These are phyloP conservation scores for Pogonomyrmex barbatus DNA, from an alignment of 1,140 invertebrate genomes.

Conservation along the genomic window DNA sequence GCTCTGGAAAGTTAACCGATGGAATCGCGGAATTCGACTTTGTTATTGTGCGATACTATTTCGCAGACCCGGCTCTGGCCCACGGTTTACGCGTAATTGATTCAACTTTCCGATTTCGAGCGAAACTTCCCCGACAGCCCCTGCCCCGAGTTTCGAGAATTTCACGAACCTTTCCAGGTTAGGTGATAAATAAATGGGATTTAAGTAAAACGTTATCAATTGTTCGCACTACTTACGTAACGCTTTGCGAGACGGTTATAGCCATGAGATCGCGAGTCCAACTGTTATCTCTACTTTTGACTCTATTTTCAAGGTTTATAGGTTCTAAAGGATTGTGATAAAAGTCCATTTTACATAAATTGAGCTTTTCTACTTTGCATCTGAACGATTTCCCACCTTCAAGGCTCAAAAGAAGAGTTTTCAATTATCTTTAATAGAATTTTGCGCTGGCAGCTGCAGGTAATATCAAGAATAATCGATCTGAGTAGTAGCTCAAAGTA, in stretches of 20 bases:
- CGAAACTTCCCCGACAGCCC: background rate
- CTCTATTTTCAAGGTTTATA: no score
- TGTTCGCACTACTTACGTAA: background rate
- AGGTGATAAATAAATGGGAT: background rate
- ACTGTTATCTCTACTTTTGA: no score
- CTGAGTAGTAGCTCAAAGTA: no score
- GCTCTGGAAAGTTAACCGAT: constrained; percentile 7
- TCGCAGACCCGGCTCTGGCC: background rate
- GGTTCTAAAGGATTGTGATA: no score
- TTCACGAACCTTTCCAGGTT: background rate
- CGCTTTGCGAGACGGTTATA: background rate
- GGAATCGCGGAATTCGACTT: background rate
- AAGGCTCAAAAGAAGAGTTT: no score
- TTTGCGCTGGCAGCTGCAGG: no score
- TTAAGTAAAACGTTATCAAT: background rate
- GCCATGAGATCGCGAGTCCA: no score
- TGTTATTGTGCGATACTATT: background rate
- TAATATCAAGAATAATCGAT: no score
- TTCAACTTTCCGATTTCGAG: background rate
- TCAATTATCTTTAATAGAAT: no score
- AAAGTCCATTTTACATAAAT: no score
- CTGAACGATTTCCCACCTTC: no score
- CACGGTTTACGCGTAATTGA: background rate
- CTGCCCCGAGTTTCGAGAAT: background rate
- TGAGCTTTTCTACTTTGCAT: no score